These are phyloP conservation scores for Nestor notabilis DNA, from an alignment of 2,113 vertebrate genomes.

Conservation along the genomic window DNA sequence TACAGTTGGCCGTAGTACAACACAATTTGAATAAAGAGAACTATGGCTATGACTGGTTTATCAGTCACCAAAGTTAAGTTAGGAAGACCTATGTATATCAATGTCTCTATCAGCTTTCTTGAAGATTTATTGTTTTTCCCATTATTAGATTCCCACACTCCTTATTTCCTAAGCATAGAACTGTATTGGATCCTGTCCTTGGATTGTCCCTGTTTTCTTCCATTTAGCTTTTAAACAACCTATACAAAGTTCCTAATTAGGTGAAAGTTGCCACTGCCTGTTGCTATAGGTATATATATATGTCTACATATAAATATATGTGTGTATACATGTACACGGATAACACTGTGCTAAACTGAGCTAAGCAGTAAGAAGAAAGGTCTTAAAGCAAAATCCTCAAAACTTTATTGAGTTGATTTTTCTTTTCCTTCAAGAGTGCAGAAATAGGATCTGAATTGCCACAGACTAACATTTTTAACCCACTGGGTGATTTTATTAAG, in stretches of 20 bases:
- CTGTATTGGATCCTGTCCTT: background rate
- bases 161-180: background rate
- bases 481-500: background rate
- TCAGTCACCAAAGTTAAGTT: background rate
- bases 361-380: background rate
- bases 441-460: background rate
- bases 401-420: background rate
- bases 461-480: background rate
- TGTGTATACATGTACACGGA: background rate
- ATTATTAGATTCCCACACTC: background rate
- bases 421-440: background rate
- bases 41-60: background rate
- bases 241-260: background rate
- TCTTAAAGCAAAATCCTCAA: background rate
- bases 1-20: background rate
- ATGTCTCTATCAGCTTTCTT: background rate
- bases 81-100: background rate
- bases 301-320: background rate
- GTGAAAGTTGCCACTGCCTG: background rate
- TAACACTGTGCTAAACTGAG: background rate
- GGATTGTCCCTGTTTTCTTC: background rate
- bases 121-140: background rate
- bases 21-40: background rate
- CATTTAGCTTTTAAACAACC: background rate
- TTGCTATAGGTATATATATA: background rate